These are phyloP conservation scores for Melieria picta DNA, from an alignment of 2,888 invertebrate genomes.

Conservation along the genomic window DNA sequence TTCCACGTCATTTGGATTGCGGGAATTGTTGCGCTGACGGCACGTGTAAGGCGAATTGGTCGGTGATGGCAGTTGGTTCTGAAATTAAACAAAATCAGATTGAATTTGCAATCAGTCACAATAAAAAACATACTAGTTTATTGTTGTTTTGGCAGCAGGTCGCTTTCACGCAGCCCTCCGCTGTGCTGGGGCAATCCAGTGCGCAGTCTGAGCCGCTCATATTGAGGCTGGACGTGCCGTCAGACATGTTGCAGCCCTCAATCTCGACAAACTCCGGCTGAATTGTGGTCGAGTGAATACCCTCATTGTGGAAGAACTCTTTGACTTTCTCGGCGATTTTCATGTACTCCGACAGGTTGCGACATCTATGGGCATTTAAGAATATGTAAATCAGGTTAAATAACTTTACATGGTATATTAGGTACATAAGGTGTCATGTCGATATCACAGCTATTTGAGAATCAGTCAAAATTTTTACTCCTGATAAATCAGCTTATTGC, in stretches of 20 bases:
- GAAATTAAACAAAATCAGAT: constrained; percentile 39
- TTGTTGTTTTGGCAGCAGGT: constrained; percentile 78
- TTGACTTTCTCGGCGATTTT: constrained; percentile 96
- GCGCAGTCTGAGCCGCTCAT: constrained; percentile 73
- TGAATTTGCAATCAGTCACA: constrained; percentile 3
- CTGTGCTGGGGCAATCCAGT: constrained; percentile 87
- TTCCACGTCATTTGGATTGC: constrained; percentile 66
- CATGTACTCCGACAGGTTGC: constrained; percentile 96
- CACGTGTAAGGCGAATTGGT: constrained; percentile 83
- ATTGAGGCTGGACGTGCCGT: constrained; percentile 66
- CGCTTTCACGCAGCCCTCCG: constrained; percentile 83
- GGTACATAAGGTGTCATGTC: not conserved
- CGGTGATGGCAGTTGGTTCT: constrained; percentile 75
- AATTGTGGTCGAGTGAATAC: constrained; percentile 98
- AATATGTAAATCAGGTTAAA: not conserved
- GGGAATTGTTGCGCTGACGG: constrained; percentile 79
- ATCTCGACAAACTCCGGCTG: constrained; percentile 97
- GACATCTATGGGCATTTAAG: constrained; percentile 71
- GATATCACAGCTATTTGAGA: not conserved
- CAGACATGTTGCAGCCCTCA: constrained; percentile 67
- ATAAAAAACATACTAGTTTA: constrained; percentile 54
- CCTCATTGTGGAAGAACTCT: constrained; percentile 97
- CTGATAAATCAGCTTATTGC: too few relatives aligned
- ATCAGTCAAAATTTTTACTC: not conserved
- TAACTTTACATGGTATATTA: not conserved